A percentile compares a stretch with the other conserved stretches of the same genome.
Conservation (phyloP, 2,797 vertebrate genomes). For the Loris lydekkerianus region DNA sequence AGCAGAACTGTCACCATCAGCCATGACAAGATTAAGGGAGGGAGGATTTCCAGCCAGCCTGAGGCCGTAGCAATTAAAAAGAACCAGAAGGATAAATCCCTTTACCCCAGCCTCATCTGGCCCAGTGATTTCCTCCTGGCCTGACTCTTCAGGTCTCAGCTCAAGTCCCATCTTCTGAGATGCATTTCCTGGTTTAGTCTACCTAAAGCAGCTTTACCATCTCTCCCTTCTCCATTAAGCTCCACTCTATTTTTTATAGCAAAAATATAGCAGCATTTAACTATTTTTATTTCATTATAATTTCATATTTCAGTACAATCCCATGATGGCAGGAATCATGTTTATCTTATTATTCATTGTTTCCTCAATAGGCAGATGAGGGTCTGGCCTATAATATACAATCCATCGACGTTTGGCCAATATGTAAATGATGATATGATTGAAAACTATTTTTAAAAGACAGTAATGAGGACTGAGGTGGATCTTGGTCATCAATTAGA, state of each 20-base stretch:
- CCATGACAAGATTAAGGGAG: constrained; percentile 10
- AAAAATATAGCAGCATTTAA: background rate
- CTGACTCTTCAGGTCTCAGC: background rate
- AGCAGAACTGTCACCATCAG: constrained; percentile 43
- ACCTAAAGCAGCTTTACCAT: background rate
- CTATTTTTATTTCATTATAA: background rate
- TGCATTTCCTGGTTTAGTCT: background rate
- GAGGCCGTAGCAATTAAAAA: constrained; percentile 50
- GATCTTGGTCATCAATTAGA: background rate
- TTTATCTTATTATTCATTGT: background rate
- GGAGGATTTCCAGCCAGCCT: background rate
- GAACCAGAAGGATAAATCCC: constrained; percentile 46
- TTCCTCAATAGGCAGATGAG: background rate
- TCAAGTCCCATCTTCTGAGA: background rate
- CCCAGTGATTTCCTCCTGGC: background rate
- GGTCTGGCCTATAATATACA: background rate
- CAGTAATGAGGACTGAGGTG: background rate
- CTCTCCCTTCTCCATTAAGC: background rate
- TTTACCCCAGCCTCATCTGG: background rate
- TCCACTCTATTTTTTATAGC: background rate
- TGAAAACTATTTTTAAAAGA: background rate
- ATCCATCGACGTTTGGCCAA: background rate
- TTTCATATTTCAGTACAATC: background rate
- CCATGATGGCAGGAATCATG: background rate
- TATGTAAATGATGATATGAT: background rate